Percentiles rank a stretch among this genome's conserved stretches.
phyloP scores from a whole-genome alignment of 2,888 invertebrate species.

The Chouioia cunea region DNA sequence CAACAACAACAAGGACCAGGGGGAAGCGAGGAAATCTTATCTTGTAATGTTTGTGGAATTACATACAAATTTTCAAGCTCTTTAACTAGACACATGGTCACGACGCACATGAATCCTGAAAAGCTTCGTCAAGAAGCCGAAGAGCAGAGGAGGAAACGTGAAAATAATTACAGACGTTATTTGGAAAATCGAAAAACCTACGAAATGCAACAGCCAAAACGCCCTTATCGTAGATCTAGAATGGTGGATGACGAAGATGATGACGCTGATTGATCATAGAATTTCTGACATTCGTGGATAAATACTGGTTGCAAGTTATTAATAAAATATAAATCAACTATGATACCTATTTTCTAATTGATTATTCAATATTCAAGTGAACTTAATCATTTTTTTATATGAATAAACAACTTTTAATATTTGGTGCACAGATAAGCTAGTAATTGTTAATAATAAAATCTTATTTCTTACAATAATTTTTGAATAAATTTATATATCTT shows the following conservation, averaged over 20 bases:
- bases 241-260: conserved; percentile 45
- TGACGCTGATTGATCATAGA: conserved; percentile 51
- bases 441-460: neutral
- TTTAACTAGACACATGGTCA: conserved; percentile 74
- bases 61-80: conserved; percentile 73
- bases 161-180: conserved; percentile 65
- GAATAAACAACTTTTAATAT: neutral
- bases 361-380: conserved; percentile 9
- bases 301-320: conserved; percentile 23
- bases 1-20: conserved; percentile 59
- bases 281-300: conserved; percentile 31
- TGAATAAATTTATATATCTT: neutral
- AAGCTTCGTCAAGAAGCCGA: conserved; percentile 66
- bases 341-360: conserved; percentile 32
- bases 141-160: conserved; percentile 65
- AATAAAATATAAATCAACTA: conserved; percentile 15
- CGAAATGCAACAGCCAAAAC: conserved; percentile 60
- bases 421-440: neutral
- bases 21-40: conserved; percentile 63
- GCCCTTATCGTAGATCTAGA: conserved; percentile 49
- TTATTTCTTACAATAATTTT: conserved; percentile 32
- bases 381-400: conserved; percentile 27
- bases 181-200: conserved; percentile 66
- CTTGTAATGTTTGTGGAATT: conserved; percentile 70
- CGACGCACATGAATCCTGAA: conserved; percentile 71